Conservation (phyloP, 2,797 vertebrate species). For the Apogon hyalosoma region DNA sequence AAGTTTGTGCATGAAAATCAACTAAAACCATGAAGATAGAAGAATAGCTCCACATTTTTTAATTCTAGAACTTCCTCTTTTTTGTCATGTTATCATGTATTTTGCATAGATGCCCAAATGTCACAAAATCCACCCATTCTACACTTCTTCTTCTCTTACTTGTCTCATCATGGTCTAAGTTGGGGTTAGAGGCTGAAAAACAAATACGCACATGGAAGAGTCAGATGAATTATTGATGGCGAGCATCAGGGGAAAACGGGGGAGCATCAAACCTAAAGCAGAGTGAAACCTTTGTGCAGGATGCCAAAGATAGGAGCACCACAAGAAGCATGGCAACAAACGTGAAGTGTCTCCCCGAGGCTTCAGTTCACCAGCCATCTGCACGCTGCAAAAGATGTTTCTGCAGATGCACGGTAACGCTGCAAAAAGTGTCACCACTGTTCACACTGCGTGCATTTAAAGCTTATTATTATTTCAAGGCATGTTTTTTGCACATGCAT, state of each 20-base stretch:
- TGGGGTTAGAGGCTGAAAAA: not conserved
- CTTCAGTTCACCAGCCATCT: not conserved
- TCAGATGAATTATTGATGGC: constrained; percentile 54
- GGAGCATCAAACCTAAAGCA: constrained; percentile 31
- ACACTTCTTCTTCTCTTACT: no score
- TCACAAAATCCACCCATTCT: no score
- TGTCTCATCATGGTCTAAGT: no score
- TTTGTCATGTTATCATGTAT: no score
- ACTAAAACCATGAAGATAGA: no score
- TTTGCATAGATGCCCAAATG: no score
- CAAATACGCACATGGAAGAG: constrained; percentile 5
- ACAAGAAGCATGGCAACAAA: constrained; percentile 26
- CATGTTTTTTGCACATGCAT: no score
- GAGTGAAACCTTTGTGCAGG: constrained; percentile 1
- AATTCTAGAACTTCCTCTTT: no score
- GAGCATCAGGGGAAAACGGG: constrained; percentile 19
- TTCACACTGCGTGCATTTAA: not conserved
- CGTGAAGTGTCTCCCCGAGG: constrained; percentile 4
- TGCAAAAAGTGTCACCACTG: not conserved
- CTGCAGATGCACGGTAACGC: not conserved
- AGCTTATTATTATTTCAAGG: no score
- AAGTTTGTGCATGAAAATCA: no score
- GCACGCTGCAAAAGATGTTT: constrained; percentile 16
- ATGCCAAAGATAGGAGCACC: constrained; percentile 12
- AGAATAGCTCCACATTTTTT: no score